Evolutionary conservation across 2,888 invertebrate species (phyloP), one percentile per base, ranked within the genome.

Genomic region (Adela reaumurella): DNA sequence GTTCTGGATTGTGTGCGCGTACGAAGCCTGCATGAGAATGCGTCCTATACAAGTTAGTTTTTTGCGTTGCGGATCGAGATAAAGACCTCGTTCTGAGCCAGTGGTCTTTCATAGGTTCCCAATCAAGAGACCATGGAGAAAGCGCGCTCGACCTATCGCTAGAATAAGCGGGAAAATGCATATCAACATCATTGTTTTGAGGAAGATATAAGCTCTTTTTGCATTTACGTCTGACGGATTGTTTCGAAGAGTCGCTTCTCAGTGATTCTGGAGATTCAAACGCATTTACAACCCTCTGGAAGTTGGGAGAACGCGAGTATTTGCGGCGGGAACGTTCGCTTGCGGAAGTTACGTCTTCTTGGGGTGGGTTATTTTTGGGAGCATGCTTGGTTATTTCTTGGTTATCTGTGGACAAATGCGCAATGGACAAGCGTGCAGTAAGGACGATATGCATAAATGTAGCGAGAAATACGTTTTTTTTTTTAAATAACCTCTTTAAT

Each of bases 1-100:
- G 80, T 35, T 68, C 65, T 0, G 78, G 77, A 49, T 78, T 64
- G 46, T 61, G 68, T 0, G 70, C 60, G 55, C 77, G 77, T 0
- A 77, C 58, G 49, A 77, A 78, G 3, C 78, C 74, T 17, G 74
- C 62, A 46, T 76, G 70, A 0, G 78, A 78, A 18, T 66, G 61
- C 0, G 74, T 79, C 45, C 80, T 65, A 45, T 66, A 76, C 3
- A 76, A 51, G 8, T 53, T 43, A 8, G 17, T 19, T 24, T n/a
- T 28, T 48, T 2, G 51, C 51, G 14, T 48, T 59, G 1, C 50
- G 46, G 45, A 55, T 60, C 71, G 59, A 0, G 73, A 67, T 4
- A 74, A 54, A 1, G 77, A 74, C 24, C 64, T 58, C 2, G 71
- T 67, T 20, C 67, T 59, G 2, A 62, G 55, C 0, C 53, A 58